Evolutionary conservation across 2,113 vertebrate genomes (phyloP), one percentile per base, ranked within the genome.

Genomic region (Rhynchopsitta pachyrhyncha): DNA sequence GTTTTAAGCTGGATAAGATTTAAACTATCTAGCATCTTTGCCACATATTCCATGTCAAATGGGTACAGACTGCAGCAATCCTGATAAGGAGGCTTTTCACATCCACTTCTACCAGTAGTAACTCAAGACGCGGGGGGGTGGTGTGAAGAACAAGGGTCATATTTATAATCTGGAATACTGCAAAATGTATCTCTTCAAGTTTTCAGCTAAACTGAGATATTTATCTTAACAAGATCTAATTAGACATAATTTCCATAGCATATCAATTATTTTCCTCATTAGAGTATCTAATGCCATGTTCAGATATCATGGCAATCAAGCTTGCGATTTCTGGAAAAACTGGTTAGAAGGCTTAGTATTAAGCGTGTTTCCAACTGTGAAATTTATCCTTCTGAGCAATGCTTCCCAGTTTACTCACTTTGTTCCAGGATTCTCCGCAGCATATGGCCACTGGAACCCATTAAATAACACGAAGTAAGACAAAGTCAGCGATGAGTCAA

Each of bases 231-330:
- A 86, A 94, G 95, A 96, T 93, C 94, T 96, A 96, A 96, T 95
- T 95, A 96, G 83, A 89, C 91, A 86, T 96, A 93, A 97, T 97
- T 97, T 96, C 92, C 93, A 94, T 94, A 85, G 92, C 86, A 82
- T 95, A 96, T 95, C 75, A 96, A 96, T 97, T 97, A 97, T 96
- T 96, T 95, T 96, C 94, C 94, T 96, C 95, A 96, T 95, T 94
- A 95, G 81, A 94, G 92, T 63, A 87, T 83, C 93, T 96, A 95
- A 97, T 96, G 95, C 95, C 95, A 96, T 95, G 96, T 93, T 97
- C 92, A 93, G 93, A 97, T 97, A 96, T 96, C 94, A 94, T 85
- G 88, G 94, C 86, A 95, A 96, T 96, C 95, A 93, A 91, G 92
- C 92, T 91, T 85, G 86, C 2, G 81, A 96, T 95, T 96, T 96